A percentile compares a stretch with the other conserved stretches of the same genome.
Evolutionary conservation across 2,888 invertebrate genomes (phyloP).

Genomic region (Drosophila planitibia): DNA sequence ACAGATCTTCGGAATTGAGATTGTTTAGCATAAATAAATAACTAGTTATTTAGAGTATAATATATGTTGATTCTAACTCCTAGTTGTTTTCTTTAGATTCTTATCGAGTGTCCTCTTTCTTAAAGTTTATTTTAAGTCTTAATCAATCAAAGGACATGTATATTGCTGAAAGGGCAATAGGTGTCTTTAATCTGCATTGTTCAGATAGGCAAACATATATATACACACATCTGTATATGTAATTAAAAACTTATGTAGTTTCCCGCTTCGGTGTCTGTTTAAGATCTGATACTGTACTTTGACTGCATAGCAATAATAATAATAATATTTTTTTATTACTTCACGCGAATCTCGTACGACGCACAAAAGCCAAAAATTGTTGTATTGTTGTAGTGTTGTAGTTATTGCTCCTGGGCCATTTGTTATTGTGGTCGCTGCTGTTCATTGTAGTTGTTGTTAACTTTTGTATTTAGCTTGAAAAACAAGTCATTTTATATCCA

Average conservation of each 20-base stretch:
- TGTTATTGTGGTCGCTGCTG: conserved; percentile 14
- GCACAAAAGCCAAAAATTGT: conserved; percentile 18
- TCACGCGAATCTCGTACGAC: conserved; percentile 23
- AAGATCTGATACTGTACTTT: conserved; percentile 12
- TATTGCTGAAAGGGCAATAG: too few species aligned
- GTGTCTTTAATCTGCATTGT: background rate
- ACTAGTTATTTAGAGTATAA: background rate
- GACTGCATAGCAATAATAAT: conserved; percentile 10
- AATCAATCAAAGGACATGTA: too few species aligned
- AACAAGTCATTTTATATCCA: conserved; percentile 60
- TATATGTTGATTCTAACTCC: background rate
- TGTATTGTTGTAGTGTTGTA: conserved; percentile 34
- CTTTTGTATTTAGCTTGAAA: conserved; percentile 46
- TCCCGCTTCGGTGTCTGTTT: background rate
- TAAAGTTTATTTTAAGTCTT: background rate
- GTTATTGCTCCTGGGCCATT: conserved; percentile 5
- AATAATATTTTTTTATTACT: conserved; percentile 39
- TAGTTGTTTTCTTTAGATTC: background rate
- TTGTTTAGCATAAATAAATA: background rate
- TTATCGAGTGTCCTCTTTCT: background rate
- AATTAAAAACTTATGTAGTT: background rate
- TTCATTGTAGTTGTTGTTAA: conserved; percentile 35
- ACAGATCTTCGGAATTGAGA: background rate
- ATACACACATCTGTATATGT: background rate
- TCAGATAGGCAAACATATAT: background rate